Percentiles rank a stretch among this genome's conserved stretches.
These are phyloP conservation scores for Pedionomus torquatus DNA, from an alignment of 2,113 vertebrate species.

Conservation along the genomic window DNA sequence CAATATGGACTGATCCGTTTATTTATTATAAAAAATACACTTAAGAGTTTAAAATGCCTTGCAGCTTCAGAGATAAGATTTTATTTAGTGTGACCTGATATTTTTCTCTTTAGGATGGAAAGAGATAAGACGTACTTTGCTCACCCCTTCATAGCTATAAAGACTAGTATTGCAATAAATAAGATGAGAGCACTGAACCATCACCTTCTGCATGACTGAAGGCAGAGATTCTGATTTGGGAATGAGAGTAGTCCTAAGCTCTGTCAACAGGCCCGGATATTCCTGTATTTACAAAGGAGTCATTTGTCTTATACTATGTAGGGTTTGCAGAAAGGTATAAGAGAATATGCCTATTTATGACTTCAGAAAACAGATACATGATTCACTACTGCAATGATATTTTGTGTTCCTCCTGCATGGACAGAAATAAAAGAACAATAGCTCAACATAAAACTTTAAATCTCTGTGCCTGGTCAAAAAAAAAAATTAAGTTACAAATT, in stretches of 20 bases:
- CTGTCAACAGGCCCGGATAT: background rate
- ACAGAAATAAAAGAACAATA: background rate
- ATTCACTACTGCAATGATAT: background rate
- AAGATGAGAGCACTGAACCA: slow-evolving; percentile 9
- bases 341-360: background rate
- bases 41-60: background rate
- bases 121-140: background rate
- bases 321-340: background rate
- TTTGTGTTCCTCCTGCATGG: background rate
- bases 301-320: background rate
- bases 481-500: background rate
- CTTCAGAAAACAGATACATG: background rate
- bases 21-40: background rate
- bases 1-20: background rate
- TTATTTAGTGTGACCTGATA: background rate
- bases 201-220: slow-evolving; percentile 14
- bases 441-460: background rate
- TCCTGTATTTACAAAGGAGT: background rate
- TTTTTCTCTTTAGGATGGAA: background rate
- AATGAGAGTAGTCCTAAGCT: background rate
- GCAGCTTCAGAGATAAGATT: background rate
- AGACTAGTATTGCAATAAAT: background rate
- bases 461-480: background rate
- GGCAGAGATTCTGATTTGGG: slow-evolving; percentile 10
- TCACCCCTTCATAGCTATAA: background rate